A percentile compares a stretch with the other conserved stretches of the same genome.
Evolutionary conservation across 2,888 invertebrate species (phyloP).

Genomic region (Phengaris alcon): DNA sequence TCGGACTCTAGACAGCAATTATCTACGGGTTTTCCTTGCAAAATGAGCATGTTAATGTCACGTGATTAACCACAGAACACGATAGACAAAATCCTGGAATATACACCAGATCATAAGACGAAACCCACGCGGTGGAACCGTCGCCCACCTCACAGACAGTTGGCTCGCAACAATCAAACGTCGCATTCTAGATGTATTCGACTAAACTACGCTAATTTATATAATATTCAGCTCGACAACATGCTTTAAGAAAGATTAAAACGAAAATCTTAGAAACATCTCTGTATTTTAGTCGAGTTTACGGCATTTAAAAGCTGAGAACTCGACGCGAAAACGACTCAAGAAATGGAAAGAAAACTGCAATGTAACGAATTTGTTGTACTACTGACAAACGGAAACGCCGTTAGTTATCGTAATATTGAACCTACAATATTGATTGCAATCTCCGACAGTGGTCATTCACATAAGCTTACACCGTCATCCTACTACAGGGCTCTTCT

Average conservation of each 20-base stretch:
- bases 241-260: conserved; percentile 13
- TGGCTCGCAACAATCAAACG: conserved; percentile 28
- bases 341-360: not conserved
- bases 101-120: not conserved
- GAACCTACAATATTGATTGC: no score
- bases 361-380: not conserved
- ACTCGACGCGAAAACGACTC: not conserved
- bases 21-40: not conserved
- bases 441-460: no score
- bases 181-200: conserved; percentile 15
- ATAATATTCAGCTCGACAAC: conserved; percentile 23
- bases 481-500: no score
- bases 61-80: not conserved
- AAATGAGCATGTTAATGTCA: not conserved
- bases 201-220: conserved; percentile 11
- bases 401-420: no score
- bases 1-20: no score
- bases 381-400: no score
- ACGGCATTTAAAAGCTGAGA: not conserved
- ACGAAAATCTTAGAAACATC: conserved; percentile 1
- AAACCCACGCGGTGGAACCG: conserved; percentile 11
- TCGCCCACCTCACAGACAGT: conserved; percentile 26
- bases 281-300: not conserved
- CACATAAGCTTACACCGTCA: no score
- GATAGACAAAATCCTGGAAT: not conserved